phyloP scores from a whole-genome alignment of 2,113 vertebrate genomes.

The Atherinomorus stipes region DNA sequence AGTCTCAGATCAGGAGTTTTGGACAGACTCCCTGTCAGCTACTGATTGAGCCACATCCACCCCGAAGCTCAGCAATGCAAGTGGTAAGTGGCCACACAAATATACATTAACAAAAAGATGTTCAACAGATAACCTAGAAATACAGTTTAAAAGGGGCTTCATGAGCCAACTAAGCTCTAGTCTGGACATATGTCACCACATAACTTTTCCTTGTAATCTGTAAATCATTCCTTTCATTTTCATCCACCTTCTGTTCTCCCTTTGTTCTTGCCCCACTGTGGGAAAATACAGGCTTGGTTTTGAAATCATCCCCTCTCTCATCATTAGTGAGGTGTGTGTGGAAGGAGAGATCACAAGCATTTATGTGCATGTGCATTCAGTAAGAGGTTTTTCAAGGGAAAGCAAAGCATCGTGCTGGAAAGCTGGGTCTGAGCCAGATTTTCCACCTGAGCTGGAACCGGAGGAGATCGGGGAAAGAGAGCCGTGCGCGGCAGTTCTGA shows the following conservation, averaged over 20 bases:
- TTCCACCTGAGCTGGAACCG: conserved; percentile 69
- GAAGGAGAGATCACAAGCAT: conserved; percentile 54
- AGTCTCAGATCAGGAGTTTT: conserved; percentile 98
- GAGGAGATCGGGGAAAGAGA: conserved; percentile 50
- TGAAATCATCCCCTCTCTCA: conserved; percentile 69
- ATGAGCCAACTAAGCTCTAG: conserved; percentile 20
- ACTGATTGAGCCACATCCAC: conserved; percentile 96
- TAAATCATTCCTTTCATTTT: conserved; percentile 29
- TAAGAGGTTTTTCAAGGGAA: conserved; percentile 34
- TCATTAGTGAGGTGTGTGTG: conserved; percentile 75
- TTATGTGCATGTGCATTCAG: conserved; percentile 49
- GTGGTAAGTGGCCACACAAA: conserved; percentile 87
- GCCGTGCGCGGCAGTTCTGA: conserved; percentile 60
- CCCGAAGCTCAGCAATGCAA: conserved; percentile 98
- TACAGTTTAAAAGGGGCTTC: conserved; percentile 11
- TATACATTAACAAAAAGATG: conserved; percentile 28
- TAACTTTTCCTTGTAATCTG: conserved; percentile 37
- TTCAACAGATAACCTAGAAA: neutral
- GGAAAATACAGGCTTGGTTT: conserved; percentile 57
- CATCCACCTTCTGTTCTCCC: conserved; percentile 21
- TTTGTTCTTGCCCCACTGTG: conserved; percentile 47
- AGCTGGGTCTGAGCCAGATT: conserved; percentile 70
- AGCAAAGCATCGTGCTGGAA: conserved; percentile 55
- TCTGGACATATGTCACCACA: conserved; percentile 8
- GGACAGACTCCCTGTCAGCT: conserved; percentile 98